Evolutionary conservation across 2,888 invertebrate species (phyloP).

Genomic region (Phaonia tiefii): DNA sequence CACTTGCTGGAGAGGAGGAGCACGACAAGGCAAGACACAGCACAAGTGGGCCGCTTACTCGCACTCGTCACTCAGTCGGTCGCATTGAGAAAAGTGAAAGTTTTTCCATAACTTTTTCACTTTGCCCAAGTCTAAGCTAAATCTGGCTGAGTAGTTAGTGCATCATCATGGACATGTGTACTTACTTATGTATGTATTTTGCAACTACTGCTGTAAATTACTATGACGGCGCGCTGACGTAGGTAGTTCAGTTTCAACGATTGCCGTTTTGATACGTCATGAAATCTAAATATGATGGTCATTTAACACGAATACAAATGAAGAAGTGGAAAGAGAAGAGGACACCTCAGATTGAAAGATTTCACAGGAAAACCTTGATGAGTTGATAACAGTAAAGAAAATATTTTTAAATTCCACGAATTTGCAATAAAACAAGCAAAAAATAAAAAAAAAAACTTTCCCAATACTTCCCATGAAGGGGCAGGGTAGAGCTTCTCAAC

Average conservation of each 20-base stretch:
- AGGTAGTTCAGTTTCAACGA: slow-evolving; percentile 51
- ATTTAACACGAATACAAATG: slow-evolving; percentile 15
- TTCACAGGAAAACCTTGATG: too few relatives aligned
- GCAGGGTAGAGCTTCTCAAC: too few relatives aligned
- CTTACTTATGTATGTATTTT: neutral
- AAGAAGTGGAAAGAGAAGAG: neutral
- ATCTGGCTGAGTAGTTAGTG: slow-evolving; percentile 21
- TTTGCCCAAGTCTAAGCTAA: slow-evolving; percentile 1
- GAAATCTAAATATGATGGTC: slow-evolving; percentile 10
- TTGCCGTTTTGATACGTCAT: slow-evolving; percentile 41
- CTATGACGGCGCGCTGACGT: slow-evolving; percentile 16
- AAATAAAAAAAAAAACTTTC: too few relatives aligned
- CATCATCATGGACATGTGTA: slow-evolving; percentile 14
- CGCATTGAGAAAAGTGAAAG: slow-evolving; percentile 60
- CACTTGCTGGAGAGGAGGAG: neutral
- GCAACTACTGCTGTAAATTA: too few relatives aligned
- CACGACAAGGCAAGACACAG: neutral
- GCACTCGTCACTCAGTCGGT: slow-evolving; percentile 12
- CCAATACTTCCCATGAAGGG: too few relatives aligned
- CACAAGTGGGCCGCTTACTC: slow-evolving; percentile 14
- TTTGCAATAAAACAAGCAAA: too few relatives aligned
- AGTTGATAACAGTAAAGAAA: too few relatives aligned
- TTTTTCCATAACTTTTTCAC: slow-evolving; percentile 23
- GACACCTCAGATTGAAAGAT: too few relatives aligned
- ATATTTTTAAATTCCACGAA: too few relatives aligned